Percentiles rank a stretch among this genome's conserved stretches.
phyloP scores from a whole-genome alignment of 2,888 invertebrate species.

The Eulithis prunata region DNA sequence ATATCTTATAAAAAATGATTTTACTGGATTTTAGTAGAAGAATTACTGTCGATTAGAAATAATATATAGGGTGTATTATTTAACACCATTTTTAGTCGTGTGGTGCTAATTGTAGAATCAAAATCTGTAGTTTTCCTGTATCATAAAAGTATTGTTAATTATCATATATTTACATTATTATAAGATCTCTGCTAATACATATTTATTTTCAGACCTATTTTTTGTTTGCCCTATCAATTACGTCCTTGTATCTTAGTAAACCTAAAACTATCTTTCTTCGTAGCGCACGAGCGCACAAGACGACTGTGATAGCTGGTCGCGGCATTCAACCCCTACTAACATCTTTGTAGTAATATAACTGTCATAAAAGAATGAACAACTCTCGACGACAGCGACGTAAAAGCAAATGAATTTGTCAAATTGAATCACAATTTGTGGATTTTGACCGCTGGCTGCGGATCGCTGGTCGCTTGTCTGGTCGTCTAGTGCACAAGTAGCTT shows the following conservation, averaged over 20 bases:
- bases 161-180: neutral
- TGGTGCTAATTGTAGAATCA: constrained; percentile 63
- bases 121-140: neutral
- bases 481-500: neutral
- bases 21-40: too few relatives aligned
- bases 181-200: neutral
- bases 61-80: constrained; percentile 1
- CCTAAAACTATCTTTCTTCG: constrained; percentile 6
- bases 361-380: too few relatives aligned
- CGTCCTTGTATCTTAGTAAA: constrained; percentile 30
- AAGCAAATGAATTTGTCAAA: too few relatives aligned
- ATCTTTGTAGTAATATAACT: too few relatives aligned
- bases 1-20: too few relatives aligned
- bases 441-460: too few relatives aligned
- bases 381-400: too few relatives aligned
- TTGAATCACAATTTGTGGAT: too few relatives aligned
- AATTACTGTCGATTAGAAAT: neutral
- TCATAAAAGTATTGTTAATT: neutral
- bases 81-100: constrained; percentile 57
- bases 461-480: too few relatives aligned
- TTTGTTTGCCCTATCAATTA: constrained; percentile 39
- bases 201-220: neutral
- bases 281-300: neutral
- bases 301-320: too few relatives aligned
- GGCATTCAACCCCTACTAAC: too few relatives aligned